Base-by-base conservation (phyloP, 2,888 invertebrate species). In the Agrotis clavis region DNA sequence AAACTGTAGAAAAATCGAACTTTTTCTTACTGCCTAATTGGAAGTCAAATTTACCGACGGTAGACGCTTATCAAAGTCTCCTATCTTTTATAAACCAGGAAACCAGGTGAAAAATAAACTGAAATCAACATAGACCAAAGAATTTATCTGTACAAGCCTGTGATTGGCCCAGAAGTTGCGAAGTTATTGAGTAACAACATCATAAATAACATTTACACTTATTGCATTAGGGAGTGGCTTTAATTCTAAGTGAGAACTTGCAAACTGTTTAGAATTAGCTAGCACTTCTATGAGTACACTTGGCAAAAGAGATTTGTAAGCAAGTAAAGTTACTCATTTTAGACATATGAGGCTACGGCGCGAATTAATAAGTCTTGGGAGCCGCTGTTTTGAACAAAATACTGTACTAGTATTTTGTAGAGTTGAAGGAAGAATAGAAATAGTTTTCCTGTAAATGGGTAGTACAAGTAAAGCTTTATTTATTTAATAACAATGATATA, bases 161-260 rank as follows among this genome's bases (percentile, higher is more conserved):
- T 67, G 78, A 77, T 77, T 82, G 67, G 78, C 56, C 48, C 81
- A 79, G 48, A 30, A 69, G 48, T 54, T 25, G 48, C 45, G 6
- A 60, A 79, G 79, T 69, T 67, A 73, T 68, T 63, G 30, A 35
- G 68, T 35, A 78, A 79, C 79, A 54, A 63, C 30, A n/a, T 48
- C 60, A 41, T 79, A 78, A 82, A 79, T 79, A 82, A 82, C 73
- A 59, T 68, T 82, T 68, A 78, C 79, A 78, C 73, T 82, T 73
- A 79, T 79, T 79, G 82, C 82, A 53, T 77, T 65, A 73, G 45
- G 79, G 82, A 66, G 82, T 57, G 79, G 82, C 30, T 45, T 74
- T 53, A 45, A 79, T 45, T 70, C 53, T 45, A 50, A 57, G 61
- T 53, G 59, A 41, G 50, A 64, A 77, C 64, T 65, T 68, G 67